These are phyloP conservation scores for Ophion obscuratus DNA, from an alignment of 2,888 invertebrate genomes.

Conservation along the genomic window DNA sequence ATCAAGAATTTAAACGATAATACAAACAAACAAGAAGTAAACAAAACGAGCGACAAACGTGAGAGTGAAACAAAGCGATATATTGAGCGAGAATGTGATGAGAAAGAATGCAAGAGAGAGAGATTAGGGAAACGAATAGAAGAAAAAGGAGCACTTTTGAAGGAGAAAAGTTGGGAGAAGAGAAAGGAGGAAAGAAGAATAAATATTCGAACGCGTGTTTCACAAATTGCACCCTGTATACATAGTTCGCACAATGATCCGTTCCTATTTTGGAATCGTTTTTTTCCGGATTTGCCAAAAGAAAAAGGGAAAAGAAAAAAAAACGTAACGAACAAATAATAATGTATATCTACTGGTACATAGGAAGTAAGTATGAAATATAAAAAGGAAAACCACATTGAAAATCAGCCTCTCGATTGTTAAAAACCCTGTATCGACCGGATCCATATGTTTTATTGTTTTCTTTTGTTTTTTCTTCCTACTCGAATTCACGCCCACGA, in stretches of 20 bases:
- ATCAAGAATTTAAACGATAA: slow-evolving; percentile 72
- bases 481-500: neutral
- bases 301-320: slow-evolving; percentile 60
- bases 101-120: slow-evolving; percentile 63
- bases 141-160: slow-evolving; percentile 53
- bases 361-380: slow-evolving; percentile 65
- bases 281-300: slow-evolving; percentile 81
- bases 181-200: slow-evolving; percentile 51
- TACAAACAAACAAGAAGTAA: slow-evolving; percentile 70
- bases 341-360: slow-evolving; percentile 65
- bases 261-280: slow-evolving; percentile 81
- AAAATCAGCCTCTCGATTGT: slow-evolving; percentile 62
- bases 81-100: slow-evolving; percentile 64
- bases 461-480: neutral
- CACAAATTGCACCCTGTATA: slow-evolving; percentile 81
- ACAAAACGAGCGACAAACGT: slow-evolving; percentile 46
- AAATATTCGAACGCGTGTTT: slow-evolving; percentile 72
- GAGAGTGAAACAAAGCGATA: slow-evolving; percentile 62
- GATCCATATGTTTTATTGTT: slow-evolving; percentile 49
- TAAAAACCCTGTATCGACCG: slow-evolving; percentile 51
- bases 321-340: slow-evolving; percentile 48
- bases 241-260: slow-evolving; percentile 82
- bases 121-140: slow-evolving; percentile 71
- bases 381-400: slow-evolving; percentile 61
- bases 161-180: slow-evolving; percentile 50